Evolutionary conservation across 1,140 invertebrate species (phyloP).

Genomic region (Dendrolimus punctatus): DNA sequence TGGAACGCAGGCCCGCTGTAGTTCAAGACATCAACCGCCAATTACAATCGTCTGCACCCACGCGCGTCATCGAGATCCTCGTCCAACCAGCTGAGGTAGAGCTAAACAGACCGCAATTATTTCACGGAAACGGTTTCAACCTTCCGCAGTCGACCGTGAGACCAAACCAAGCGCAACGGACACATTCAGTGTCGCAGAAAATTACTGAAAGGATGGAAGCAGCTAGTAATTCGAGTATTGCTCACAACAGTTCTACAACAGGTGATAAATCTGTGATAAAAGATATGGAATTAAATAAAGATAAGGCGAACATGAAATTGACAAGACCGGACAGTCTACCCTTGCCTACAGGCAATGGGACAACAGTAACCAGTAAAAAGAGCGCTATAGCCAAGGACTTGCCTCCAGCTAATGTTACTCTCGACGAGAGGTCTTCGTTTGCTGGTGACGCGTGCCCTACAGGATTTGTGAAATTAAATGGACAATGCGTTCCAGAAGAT

Average conservation of each 20-base stretch:
- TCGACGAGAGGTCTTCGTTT: no score
- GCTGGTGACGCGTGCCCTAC: no score
- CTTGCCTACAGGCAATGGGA: neutral
- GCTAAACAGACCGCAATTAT: neutral
- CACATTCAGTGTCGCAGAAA: slow-evolving; percentile 5
- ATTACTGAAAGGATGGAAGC: slow-evolving; percentile 4
- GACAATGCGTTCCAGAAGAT: no score
- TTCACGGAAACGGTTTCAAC: slow-evolving; percentile 8
- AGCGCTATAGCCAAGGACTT: slow-evolving; percentile 1
- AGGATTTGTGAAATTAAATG: no score
- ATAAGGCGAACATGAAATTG: no score
- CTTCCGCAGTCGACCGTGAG: slow-evolving; percentile 3
- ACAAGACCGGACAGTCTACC: no score
- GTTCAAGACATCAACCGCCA: slow-evolving; percentile 1
- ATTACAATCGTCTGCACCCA: slow-evolving; percentile 2
- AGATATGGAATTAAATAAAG: no score
- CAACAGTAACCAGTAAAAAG: slow-evolving; percentile 1
- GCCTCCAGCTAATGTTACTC: slow-evolving; percentile 10
- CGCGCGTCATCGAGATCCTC: neutral
- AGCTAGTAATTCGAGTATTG: no score
- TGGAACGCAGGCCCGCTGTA: slow-evolving; percentile 5
- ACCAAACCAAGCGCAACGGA: slow-evolving; percentile 6
- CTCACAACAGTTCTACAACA: no score
- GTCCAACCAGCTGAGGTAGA: no score
- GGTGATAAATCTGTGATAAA: no score